phyloP scores from a whole-genome alignment of 2,888 invertebrate species.

The Nemoura dubitans region DNA sequence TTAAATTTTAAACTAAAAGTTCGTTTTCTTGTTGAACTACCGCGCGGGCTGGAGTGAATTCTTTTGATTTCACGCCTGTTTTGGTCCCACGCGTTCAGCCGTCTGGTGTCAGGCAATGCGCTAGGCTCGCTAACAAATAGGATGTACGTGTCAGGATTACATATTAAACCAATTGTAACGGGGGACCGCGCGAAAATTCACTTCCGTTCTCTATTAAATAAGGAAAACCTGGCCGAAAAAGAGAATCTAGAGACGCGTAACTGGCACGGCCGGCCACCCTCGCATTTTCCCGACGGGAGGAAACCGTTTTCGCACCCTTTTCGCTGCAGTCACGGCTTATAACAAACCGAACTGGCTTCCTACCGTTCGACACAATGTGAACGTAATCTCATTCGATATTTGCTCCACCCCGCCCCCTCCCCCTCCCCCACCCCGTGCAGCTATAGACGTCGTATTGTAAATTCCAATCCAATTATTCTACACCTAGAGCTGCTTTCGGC shows the following conservation, averaged over 20 bases:
- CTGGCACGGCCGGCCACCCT: slow-evolving; percentile 14
- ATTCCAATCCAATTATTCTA: slow-evolving; percentile 34
- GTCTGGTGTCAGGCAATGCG: background rate
- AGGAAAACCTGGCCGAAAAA: background rate
- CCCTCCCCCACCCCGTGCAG: background rate
- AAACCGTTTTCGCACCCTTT: slow-evolving; percentile 20
- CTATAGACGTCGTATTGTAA: slow-evolving; percentile 20
- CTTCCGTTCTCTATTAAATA: slow-evolving; percentile 32
- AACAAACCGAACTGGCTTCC: background rate
- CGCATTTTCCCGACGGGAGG: background rate
- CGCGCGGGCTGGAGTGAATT: background rate
- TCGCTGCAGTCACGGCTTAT: background rate
- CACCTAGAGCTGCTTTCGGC: background rate
- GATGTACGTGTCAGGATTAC: slow-evolving; percentile 32
- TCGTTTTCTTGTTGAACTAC: background rate
- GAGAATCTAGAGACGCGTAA: background rate
- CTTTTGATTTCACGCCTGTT: slow-evolving; percentile 22
- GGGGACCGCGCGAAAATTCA: slow-evolving; percentile 16
- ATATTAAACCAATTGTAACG: slow-evolving; percentile 16
- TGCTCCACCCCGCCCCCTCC: background rate
- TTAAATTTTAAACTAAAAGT: background rate
- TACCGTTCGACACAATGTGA: background rate
- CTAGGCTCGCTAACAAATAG: background rate
- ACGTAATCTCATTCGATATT: slow-evolving; percentile 22
- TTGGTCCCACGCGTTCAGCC: background rate